A percentile compares a stretch with the other conserved stretches of the same genome.
phyloP scores from a whole-genome alignment of 2,797 vertebrate species.

The Rousettus madagascariensis region DNA sequence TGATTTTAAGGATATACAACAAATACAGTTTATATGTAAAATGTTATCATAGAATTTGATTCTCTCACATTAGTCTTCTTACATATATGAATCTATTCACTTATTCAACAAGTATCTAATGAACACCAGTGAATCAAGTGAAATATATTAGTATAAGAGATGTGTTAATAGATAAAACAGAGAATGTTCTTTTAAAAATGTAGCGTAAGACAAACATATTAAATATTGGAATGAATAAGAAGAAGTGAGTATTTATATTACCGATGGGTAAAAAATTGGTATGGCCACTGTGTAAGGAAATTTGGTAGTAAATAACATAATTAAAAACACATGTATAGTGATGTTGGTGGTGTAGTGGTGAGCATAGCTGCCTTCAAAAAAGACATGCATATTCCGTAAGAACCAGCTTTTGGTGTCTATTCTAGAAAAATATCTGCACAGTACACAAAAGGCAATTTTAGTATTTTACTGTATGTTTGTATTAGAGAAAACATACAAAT shows the following conservation, averaged over 20 bases:
- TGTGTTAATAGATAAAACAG: not conserved
- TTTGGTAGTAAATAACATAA: not conserved
- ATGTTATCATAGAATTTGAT: not conserved
- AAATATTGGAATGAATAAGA: not conserved
- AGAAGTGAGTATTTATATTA: not conserved
- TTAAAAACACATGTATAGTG: not conserved
- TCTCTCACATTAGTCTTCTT: not conserved
- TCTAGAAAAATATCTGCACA: not conserved
- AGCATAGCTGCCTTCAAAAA: conserved; percentile 83
- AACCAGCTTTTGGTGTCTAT: not conserved
- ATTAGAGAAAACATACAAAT: not conserved
- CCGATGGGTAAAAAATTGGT: not conserved
- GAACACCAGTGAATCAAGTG: not conserved
- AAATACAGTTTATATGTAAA: not conserved
- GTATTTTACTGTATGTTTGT: not conserved
- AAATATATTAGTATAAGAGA: not conserved
- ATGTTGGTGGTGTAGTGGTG: conserved; percentile 83
- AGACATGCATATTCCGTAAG: not conserved
- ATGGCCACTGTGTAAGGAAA: not conserved
- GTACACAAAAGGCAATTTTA: not conserved
- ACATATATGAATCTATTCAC: not conserved
- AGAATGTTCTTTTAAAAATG: not conserved
- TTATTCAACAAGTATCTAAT: not conserved
- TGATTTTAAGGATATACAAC: not conserved
- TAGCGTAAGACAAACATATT: not conserved